Conservation (phyloP, 53 echinoderm and acorn worm genomes). For the Mesocentrotus franciscanus region DNA sequence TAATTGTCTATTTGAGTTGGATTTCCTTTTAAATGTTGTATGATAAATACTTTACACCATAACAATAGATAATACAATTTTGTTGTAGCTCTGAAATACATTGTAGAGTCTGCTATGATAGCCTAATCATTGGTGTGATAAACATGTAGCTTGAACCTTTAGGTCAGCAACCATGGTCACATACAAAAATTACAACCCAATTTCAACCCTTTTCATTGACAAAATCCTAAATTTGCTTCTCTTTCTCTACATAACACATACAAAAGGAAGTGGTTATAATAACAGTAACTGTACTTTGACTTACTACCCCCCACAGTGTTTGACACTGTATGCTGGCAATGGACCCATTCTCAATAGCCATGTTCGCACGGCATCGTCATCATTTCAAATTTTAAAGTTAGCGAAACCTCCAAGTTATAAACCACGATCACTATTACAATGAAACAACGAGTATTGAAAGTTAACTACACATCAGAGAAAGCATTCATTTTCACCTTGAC, state of each 20-base stretch:
- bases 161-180: background rate
- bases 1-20: no score
- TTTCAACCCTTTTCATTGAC: background rate
- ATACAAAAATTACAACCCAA: background rate
- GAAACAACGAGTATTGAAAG: no score
- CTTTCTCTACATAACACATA: background rate
- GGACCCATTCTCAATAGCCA: background rate
- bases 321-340: background rate
- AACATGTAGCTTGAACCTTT: background rate
- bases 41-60: no score
- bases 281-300: slow-evolving; percentile 45
- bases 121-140: background rate
- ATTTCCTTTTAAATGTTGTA: no score
- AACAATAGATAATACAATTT: no score
- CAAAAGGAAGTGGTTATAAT: slow-evolving; percentile 39
- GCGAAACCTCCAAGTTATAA: no score
- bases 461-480: no score
- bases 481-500: no score
- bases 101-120: background rate
- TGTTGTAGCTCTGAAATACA: no score
- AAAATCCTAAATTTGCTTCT: background rate
- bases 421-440: no score
- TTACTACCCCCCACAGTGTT: background rate
- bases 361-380: no score
- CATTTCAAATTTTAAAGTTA: no score